Conservation (phyloP, 2,797 vertebrate genomes). For the Melanotaenia parkinsoni region DNA sequence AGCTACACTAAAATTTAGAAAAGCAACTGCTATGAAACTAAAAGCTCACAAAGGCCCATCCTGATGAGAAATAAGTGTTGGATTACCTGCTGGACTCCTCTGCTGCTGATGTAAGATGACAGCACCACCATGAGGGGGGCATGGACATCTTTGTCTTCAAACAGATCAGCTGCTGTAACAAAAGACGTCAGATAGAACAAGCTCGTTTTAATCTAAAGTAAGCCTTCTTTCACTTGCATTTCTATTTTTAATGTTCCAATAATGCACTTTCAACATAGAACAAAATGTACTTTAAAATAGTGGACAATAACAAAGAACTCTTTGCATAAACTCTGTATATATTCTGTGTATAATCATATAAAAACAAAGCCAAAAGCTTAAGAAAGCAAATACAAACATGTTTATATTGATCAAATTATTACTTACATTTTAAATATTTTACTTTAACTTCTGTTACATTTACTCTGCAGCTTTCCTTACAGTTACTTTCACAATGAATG, state of each 20-base stretch:
- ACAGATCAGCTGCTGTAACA: conserved; percentile 85
- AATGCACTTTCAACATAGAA: neutral
- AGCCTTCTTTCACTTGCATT: neutral
- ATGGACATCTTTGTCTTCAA: conserved; percentile 87
- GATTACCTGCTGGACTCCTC: conserved; percentile 90
- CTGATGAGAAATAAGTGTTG: neutral
- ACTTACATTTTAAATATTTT: neutral
- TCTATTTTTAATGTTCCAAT: neutral
- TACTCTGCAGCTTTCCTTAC: neutral
- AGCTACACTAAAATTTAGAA: too few relatives aligned
- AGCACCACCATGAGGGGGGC: conserved; percentile 86
- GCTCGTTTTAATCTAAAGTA: neutral
- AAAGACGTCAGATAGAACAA: conserved; percentile 4
- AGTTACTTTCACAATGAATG: neutral
- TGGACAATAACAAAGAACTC: neutral
- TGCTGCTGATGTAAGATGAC: conserved; percentile 83
- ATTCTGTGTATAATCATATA: too few relatives aligned
- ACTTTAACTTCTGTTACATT: neutral
- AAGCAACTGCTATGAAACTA: neutral
- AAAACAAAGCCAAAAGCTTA: neutral
- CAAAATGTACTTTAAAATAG: neutral
- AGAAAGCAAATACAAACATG: too few relatives aligned
- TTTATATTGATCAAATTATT: neutral
- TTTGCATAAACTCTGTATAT: too few relatives aligned
- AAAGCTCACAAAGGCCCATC: neutral